phyloP scores from a whole-genome alignment of 2,888 invertebrate species.

The Opisthograptis luteolata region DNA sequence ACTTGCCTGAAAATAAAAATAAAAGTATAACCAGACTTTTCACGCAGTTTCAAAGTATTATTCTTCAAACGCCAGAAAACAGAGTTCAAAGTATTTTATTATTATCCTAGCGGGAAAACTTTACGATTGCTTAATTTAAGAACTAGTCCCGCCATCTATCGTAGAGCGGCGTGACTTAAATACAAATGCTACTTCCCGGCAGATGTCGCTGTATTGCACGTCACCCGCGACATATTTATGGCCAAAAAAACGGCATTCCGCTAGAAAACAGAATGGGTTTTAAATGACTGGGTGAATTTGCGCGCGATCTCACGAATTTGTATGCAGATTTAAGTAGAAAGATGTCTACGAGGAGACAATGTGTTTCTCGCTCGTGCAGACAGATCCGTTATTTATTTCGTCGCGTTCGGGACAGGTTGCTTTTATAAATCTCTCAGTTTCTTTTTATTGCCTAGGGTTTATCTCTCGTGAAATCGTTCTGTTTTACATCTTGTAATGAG shows the following conservation, averaged over 20 bases:
- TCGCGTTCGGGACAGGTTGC: constrained; percentile 50
- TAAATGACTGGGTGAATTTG: constrained; percentile 81
- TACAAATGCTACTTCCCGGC: constrained; percentile 46
- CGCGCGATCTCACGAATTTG: constrained; percentile 78
- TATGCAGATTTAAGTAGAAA: constrained; percentile 78
- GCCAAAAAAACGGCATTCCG: constrained; percentile 70
- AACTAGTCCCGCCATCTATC: constrained; percentile 64
- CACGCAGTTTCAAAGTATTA: too few species aligned
- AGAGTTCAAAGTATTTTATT: not conserved
- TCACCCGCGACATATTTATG: constrained; percentile 74
- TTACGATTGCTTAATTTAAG: constrained; percentile 30
- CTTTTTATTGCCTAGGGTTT: constrained; percentile 43
- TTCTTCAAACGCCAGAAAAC: too few species aligned
- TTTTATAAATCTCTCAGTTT: constrained; percentile 51
- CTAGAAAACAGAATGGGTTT: constrained; percentile 75
- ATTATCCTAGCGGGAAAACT: constrained; percentile 8
- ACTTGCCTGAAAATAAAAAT: too few species aligned
- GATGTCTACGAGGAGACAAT: constrained; percentile 68
- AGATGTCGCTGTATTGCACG: constrained; percentile 64
- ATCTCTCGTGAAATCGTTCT: constrained; percentile 43
- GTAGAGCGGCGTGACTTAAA: constrained; percentile 42
- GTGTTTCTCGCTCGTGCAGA: constrained; percentile 72
- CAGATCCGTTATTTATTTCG: constrained; percentile 67
- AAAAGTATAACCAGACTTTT: too few species aligned
- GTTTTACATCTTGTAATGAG: constrained; percentile 39